A percentile compares a stretch with the other conserved stretches of the same genome.
phyloP scores from a whole-genome alignment of 2,113 vertebrate genomes.

The Motacilla alba region DNA sequence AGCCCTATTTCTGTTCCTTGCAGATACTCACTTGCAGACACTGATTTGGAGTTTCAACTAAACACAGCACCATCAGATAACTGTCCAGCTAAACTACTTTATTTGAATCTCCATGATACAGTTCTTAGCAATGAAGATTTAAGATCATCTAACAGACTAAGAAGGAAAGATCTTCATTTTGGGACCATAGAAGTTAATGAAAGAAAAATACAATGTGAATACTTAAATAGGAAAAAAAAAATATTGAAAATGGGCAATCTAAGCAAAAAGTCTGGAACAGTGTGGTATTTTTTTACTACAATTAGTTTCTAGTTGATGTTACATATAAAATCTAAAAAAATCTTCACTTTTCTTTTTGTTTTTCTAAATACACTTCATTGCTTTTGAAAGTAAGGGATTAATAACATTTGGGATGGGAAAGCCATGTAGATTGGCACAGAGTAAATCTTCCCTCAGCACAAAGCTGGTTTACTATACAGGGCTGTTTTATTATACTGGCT shows the following conservation, averaged over 20 bases:
- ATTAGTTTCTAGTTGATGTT: constrained; percentile 51
- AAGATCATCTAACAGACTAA: neutral
- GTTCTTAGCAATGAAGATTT: neutral
- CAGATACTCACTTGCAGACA: neutral
- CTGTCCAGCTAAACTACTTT: neutral
- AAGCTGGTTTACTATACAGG: neutral
- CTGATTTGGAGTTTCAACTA: neutral
- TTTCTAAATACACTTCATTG: neutral
- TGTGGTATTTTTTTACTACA: constrained; percentile 22
- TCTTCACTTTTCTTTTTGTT: neutral
- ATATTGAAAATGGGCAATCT: constrained; percentile 33
- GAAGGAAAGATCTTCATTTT: neutral
- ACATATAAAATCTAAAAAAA: constrained; percentile 54
- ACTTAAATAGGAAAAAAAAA: constrained; percentile 19
- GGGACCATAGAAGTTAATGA: neutral
- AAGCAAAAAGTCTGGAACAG: constrained; percentile 22
- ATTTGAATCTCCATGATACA: neutral
- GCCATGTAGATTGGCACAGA: neutral
- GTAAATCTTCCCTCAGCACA: neutral
- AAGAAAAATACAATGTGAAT: constrained; percentile 34
- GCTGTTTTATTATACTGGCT: neutral
- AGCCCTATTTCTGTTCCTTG: neutral
- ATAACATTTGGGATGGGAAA: neutral
- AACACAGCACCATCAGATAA: neutral
- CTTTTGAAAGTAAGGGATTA: constrained; percentile 21